Percentiles rank a stretch among this genome's conserved stretches.
phyloP scores from a whole-genome alignment of 2,113 vertebrate species.

The Chascanopsetta lugubris region DNA sequence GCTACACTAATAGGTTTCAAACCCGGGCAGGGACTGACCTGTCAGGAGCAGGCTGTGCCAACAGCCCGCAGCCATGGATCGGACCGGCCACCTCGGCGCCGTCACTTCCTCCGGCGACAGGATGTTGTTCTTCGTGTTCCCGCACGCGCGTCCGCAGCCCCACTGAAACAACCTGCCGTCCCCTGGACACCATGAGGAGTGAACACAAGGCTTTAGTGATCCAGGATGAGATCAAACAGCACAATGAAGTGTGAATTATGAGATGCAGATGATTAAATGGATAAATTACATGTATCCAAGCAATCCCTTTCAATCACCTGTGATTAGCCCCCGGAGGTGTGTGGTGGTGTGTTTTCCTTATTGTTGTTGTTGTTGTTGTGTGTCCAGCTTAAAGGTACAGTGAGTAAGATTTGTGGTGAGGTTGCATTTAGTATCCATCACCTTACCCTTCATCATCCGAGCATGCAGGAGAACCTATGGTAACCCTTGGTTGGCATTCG shows the following conservation, averaged over 20 bases:
- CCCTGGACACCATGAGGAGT: constrained; percentile 35
- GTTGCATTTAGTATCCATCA: too few relatives aligned
- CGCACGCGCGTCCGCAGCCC: constrained; percentile 57
- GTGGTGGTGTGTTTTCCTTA: too few relatives aligned
- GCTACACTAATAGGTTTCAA: background rate
- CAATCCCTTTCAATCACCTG: too few relatives aligned
- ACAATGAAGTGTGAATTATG: too few relatives aligned
- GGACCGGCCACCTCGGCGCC: constrained; percentile 30
- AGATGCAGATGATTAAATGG: too few relatives aligned
- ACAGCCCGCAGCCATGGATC: constrained; percentile 47
- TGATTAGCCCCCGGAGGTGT: too few relatives aligned
- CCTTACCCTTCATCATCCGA: too few relatives aligned
- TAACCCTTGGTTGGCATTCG: too few relatives aligned
- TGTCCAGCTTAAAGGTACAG: too few relatives aligned
- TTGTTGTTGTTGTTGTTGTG: too few relatives aligned
- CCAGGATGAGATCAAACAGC: background rate
- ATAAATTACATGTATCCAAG: background rate
- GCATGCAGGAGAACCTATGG: too few relatives aligned
- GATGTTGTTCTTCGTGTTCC: constrained; percentile 52
- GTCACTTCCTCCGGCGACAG: constrained; percentile 56
- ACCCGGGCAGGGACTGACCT: constrained; percentile 44
- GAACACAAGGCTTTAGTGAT: background rate
- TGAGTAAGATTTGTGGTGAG: too few relatives aligned
- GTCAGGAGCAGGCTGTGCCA: constrained; percentile 62
- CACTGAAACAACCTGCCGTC: constrained; percentile 60